Percentiles rank a stretch among this genome's conserved stretches.
Evolutionary conservation across 2,113 vertebrate genomes (phyloP).

Genomic region (Bubo bubo): DNA sequence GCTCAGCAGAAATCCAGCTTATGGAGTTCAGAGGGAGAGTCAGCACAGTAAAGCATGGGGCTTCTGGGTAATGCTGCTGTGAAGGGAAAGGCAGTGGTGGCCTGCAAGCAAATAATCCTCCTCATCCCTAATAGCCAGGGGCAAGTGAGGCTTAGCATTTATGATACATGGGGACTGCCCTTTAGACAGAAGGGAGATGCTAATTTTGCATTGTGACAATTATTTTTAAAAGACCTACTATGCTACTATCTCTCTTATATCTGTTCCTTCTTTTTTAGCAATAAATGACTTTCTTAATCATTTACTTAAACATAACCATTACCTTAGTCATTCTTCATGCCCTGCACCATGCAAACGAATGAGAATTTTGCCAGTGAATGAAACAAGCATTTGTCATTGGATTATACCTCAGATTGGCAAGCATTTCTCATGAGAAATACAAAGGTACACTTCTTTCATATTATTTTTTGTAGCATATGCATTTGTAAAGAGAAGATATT

Average conservation of each 20-base stretch:
- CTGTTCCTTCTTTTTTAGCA: not conserved
- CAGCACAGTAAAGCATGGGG: fast-evolving
- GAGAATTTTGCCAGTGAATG: not conserved
- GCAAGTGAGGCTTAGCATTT: not conserved
- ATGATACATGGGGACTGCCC: not conserved
- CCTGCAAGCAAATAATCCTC: not conserved
- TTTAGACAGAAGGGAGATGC: not conserved
- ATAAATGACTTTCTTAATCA: not conserved
- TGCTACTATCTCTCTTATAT: not conserved
- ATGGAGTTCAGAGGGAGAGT: fast-evolving
- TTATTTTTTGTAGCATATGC: not conserved
- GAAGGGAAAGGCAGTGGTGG: not conserved
- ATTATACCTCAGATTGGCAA: not conserved
- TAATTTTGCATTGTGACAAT: not conserved
- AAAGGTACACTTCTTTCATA: not conserved
- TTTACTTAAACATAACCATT: not conserved
- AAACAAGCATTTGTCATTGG: not conserved
- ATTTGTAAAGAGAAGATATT: not conserved
- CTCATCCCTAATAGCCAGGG: not conserved
- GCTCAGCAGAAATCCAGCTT: not conserved
- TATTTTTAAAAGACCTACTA: not conserved
- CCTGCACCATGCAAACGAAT: not conserved
- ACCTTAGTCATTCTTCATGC: not conserved
- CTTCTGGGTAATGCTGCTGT: not conserved
- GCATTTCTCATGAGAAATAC: not conserved